Base-by-base conservation (phyloP, 2,113 vertebrate species). In the Apus apus region DNA sequence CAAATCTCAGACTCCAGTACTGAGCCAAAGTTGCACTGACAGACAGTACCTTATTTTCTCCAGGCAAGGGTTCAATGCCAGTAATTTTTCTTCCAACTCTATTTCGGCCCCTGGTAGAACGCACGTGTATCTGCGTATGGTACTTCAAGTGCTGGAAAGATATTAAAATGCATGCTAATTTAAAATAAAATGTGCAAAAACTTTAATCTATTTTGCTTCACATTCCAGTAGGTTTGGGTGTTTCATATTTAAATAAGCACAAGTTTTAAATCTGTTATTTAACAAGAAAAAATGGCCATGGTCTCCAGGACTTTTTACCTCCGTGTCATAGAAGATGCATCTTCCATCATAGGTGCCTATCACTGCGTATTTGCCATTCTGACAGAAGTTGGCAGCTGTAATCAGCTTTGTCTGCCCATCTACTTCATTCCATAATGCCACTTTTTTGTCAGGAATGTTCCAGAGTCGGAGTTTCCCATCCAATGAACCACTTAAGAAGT, bases 371-470 rank as follows among this genome's bases (percentile, higher is more conserved):
- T 99, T 99, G 86, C 99, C 99, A 46, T 99, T 99, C 96, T 99
- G 99, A 97, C 99, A 99, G 98, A 99, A 99, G 97, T 99, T 99
- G 43, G 99, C 99, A 40, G 99, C 99, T n/a, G 99, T 99, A 92
- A 99, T 99, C 94, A 99, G 97, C 71, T 99, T 99, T 7, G 99
- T 99, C 94, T 99, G 99, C 32, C 99, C 99, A 34, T 99, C 99
- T 81, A 99, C 99, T 97, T 99, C 99, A 70, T 99, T 99, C 99
- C 99, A 99, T 82, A 99, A 97, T 8, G 99, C 99, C 90, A 99
- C 99, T 92, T 99, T 99, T 97, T 99, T 99, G 97, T 99, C 99
- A 75, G 99, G 99, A 98, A 99, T 99, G 97, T 99, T 99, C 99
- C 99, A 99, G 68, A 99, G 98, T 29, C 99, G 98, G 30, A 99